Conservation (phyloP, 2,113 vertebrate genomes). For the Mesoclemmys tuberculata region DNA sequence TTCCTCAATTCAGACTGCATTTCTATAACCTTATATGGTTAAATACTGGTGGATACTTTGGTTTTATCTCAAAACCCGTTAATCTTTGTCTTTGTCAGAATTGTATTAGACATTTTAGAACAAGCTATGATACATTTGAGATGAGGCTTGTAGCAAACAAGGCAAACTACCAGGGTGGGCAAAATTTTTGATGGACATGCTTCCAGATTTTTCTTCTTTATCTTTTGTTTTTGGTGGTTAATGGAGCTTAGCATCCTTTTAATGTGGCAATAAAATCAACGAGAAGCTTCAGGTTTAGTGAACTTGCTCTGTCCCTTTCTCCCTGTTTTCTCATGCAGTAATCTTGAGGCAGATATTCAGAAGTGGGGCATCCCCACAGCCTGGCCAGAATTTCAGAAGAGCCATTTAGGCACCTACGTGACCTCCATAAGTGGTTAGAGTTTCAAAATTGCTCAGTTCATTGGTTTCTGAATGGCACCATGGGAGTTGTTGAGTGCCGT, state of each 20-base stretch:
- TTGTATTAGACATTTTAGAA: neutral
- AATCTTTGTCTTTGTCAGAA: neutral
- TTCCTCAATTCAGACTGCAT: neutral
- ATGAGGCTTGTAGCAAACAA: conserved; percentile 19
- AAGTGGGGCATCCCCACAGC: conserved; percentile 28
- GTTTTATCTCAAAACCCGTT: neutral
- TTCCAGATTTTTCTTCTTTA: too few species aligned
- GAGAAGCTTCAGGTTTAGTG: conserved; percentile 26
- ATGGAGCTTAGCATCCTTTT: too few species aligned
- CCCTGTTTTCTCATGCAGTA: conserved; percentile 49
- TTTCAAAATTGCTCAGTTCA: neutral
- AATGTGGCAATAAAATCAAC: neutral
- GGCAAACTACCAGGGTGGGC: neutral
- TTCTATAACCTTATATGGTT: neutral
- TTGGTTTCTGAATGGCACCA: neutral
- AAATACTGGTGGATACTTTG: neutral
- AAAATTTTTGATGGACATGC: neutral
- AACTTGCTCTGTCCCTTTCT: conserved; percentile 30
- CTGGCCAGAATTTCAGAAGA: conserved; percentile 52
- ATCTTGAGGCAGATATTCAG: conserved; percentile 55
- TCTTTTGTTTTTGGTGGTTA: too few species aligned
- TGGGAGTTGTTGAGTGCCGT: neutral
- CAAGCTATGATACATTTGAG: neutral
- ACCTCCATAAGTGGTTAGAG: neutral
- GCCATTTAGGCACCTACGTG: conserved; percentile 5